Base-by-base conservation (phyloP, 1,140 invertebrate species). In the Streblospio benedicti region DNA sequence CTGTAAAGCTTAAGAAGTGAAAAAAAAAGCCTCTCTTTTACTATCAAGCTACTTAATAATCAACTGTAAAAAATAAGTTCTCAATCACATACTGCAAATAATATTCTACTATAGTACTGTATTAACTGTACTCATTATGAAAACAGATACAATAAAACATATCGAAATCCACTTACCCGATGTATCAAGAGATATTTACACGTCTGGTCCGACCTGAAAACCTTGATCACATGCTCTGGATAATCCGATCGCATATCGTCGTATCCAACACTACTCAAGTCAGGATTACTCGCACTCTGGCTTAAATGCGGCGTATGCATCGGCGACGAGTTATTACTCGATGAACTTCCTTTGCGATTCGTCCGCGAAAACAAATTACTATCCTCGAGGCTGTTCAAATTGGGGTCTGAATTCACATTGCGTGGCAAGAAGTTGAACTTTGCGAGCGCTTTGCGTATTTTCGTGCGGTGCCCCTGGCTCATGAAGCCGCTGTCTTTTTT, bases 161-260 rank as follows among this genome's bases (percentile, higher is more conserved):
- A 47, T 50, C 23, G 55, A 38, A 38, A 32, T 49, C 35, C 20
- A 54, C 66, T 68, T 67, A 81, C 81, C 73, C 97, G 97, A 74
- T 96, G 91, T 51, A 99, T 91, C 43, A 95, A 83, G 57, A 99
- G 84, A 80, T 95, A 98, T 80, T 97, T 97, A 81, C 90, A 97
- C 2, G 90, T 91, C 80, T 98, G 95, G 81, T 99, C 96, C 27
- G 90, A 85, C 80, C 90, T 89, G 62, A 77, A 84, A 18, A 85
- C 90, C 82, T 98, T 99, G 0, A 99, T 81, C 33, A 98, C 94
- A 80, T 97, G 93, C 74, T 98, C 95, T 4, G 93, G 93, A 79
- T 89, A 94, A 77, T 96, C 91, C 2, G 85, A 81, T 54, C 86
- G 64, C 23, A 76, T 79, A 23, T 71, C 70, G 35, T 69, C 61